These are phyloP conservation scores for Epizoanthus illoricatus DNA, from an alignment of 92 coral and sea anemone species.

Conservation along the genomic window DNA sequence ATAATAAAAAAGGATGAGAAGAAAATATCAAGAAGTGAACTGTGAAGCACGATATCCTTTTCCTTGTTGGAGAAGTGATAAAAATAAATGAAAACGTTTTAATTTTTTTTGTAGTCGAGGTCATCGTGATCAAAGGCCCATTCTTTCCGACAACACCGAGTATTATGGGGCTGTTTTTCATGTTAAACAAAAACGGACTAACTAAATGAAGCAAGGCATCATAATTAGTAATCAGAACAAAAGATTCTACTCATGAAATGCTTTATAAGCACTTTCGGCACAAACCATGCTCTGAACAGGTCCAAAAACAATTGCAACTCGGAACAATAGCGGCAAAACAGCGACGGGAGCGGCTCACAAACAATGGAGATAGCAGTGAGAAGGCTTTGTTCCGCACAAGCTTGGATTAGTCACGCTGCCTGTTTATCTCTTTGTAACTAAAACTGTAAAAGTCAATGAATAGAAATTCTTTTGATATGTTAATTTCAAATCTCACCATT, in stretches of 20 bases:
- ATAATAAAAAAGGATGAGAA: too few species aligned
- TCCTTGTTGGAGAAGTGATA: too few species aligned
- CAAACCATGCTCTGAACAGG: conserved; percentile 1
- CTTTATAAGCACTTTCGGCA: conserved; percentile 22
- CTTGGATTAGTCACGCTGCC: conserved; percentile 1
- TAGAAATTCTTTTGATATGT: conserved; percentile 31
- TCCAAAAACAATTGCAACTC: neutral
- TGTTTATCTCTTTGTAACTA: neutral
- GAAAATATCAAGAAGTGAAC: too few species aligned
- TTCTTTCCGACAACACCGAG: too few species aligned
- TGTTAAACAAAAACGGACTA: neutral
- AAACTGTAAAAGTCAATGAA: too few species aligned
- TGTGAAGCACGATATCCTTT: too few species aligned
- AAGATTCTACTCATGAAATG: neutral
- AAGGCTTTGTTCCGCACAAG: conserved; percentile 3
- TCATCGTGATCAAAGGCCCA: too few species aligned
- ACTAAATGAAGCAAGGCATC: neutral
- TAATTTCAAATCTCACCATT: neutral
- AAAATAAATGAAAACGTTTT: too few species aligned
- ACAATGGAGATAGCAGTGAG: neutral
- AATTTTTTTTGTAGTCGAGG: too few species aligned
- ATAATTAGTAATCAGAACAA: neutral
- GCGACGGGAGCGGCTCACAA: neutral
- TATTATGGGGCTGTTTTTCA: neutral
- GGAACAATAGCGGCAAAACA: neutral